A percentile compares a stretch with the other conserved stretches of the same genome.
These are phyloP conservation scores for Pagrus major DNA, from an alignment of 2,113 vertebrate genomes.

Conservation along the genomic window DNA sequence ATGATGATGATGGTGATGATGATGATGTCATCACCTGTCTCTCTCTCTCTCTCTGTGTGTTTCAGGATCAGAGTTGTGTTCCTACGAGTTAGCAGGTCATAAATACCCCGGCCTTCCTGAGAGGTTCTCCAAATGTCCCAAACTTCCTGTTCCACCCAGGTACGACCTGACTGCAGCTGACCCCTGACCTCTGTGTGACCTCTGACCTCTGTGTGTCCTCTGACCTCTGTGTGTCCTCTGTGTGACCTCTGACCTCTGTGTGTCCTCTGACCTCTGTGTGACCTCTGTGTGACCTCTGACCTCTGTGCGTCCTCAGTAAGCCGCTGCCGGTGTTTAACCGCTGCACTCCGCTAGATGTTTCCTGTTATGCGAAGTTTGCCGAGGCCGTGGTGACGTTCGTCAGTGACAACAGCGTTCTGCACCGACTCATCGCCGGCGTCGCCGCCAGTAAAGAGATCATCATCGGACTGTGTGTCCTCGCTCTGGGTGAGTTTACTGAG, in stretches of 20 bases:
- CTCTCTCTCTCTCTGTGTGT: background rate
- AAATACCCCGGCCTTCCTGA: constrained; percentile 88
- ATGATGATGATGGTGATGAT: background rate
- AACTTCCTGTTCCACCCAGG: constrained; percentile 96
- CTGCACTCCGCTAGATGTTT: constrained; percentile 97
- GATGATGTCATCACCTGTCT: background rate
- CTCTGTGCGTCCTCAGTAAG: constrained; percentile 77
- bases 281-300: constrained; percentile 35
- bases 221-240: constrained; percentile 9
- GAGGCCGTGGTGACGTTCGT: constrained; percentile 98
- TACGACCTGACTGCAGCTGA: constrained; percentile 75
- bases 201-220: background rate
- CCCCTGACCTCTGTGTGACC: background rate
- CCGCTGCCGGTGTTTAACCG: constrained; percentile 97
- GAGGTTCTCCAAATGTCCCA: constrained; percentile 90
- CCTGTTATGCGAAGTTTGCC: constrained; percentile 97
- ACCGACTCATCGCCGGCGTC: constrained; percentile 96
- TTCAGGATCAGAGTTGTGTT: constrained; percentile 93
- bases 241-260: constrained; percentile 30
- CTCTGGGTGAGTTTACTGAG: constrained; percentile 98
- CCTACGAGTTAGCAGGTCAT: constrained; percentile 89
- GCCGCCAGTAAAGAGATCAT: constrained; percentile 99
- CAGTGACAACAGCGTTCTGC: constrained; percentile 96
- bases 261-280: constrained; percentile 16
- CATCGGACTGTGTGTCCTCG: constrained; percentile 97